These are phyloP conservation scores for Torymus texanus DNA, from an alignment of 2,888 invertebrate genomes.

Conservation along the genomic window DNA sequence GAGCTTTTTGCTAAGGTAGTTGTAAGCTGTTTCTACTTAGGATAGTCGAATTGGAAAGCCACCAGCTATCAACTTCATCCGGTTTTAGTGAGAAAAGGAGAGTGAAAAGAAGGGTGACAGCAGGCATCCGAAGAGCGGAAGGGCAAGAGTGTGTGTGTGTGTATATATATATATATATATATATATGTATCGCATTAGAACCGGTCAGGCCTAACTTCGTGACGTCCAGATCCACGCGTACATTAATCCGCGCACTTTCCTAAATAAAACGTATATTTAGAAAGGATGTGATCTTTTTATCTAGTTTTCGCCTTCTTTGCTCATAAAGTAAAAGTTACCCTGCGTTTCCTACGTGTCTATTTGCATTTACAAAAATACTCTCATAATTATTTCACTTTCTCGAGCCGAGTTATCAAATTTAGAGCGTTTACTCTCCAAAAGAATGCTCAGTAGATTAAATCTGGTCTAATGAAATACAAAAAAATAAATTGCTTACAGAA, in stretches of 20 bases:
- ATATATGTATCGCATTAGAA: conserved; percentile 3
- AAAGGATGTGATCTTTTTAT: conserved; percentile 64
- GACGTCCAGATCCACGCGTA: background rate
- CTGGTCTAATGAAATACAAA: no score
- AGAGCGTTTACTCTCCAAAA: no score
- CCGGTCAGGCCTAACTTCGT: conserved; percentile 24
- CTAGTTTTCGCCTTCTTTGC: conserved; percentile 51
- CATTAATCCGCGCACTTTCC: conserved; percentile 64
- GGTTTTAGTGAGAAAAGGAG: no score
- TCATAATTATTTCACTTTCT: conserved; percentile 24
- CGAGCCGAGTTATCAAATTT: background rate
- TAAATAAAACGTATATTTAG: conserved; percentile 71
- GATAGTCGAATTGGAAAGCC: no score
- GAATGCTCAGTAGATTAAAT: no score
- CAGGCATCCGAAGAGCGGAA: no score
- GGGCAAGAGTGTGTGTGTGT: no score
- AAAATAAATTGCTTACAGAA: no score
- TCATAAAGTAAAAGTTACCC: conserved; percentile 71
- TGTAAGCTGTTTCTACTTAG: background rate
- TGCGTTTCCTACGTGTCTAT: background rate
- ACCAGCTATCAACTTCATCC: background rate
- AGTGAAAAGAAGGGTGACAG: background rate
- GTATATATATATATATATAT: background rate
- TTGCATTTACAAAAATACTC: conserved; percentile 21
- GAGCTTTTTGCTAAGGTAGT: conserved; percentile 23